phyloP scores from a whole-genome alignment of 2,888 invertebrate species.

The Sarcophaga subvicina region DNA sequence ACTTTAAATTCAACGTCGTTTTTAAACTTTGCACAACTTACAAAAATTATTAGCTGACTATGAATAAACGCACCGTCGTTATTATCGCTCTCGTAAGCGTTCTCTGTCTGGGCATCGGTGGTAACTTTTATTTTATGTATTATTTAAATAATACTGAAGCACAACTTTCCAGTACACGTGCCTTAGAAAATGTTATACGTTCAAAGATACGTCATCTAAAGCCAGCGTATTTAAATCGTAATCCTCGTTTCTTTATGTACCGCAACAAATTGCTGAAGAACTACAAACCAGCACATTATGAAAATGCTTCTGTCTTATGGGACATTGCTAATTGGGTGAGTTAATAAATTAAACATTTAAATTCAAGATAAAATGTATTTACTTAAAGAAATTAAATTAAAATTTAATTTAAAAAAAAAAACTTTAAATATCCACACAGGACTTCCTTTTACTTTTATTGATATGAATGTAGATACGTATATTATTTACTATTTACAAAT shows the following conservation, averaged over 20 bases:
- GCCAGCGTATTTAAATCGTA: constrained; percentile 80
- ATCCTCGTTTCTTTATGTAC: constrained; percentile 81
- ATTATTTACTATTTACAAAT: no score
- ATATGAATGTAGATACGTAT: no score
- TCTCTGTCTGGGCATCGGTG: constrained; percentile 76
- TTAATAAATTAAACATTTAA: constrained; percentile 19
- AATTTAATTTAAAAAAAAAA: no score
- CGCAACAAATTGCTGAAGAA: constrained; percentile 80
- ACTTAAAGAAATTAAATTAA: no score
- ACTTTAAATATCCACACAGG: no score
- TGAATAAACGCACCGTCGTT: constrained; percentile 78
- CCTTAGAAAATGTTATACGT: constrained; percentile 80
- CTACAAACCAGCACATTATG: constrained; percentile 78
- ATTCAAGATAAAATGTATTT: no score
- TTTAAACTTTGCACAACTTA: background rate
- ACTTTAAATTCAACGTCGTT: background rate
- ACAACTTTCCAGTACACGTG: constrained; percentile 82
- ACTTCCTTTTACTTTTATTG: no score
- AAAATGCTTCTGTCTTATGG: constrained; percentile 83
- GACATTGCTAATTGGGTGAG: constrained; percentile 82
- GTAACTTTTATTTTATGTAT: constrained; percentile 81
- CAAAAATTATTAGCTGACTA: constrained; percentile 58
- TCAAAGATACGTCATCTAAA: constrained; percentile 80
- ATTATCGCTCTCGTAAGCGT: constrained; percentile 77
- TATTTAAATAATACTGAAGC: constrained; percentile 81